These are phyloP conservation scores for Emmelina monodactyla DNA, from an alignment of 2,888 invertebrate species.

Conservation along the genomic window DNA sequence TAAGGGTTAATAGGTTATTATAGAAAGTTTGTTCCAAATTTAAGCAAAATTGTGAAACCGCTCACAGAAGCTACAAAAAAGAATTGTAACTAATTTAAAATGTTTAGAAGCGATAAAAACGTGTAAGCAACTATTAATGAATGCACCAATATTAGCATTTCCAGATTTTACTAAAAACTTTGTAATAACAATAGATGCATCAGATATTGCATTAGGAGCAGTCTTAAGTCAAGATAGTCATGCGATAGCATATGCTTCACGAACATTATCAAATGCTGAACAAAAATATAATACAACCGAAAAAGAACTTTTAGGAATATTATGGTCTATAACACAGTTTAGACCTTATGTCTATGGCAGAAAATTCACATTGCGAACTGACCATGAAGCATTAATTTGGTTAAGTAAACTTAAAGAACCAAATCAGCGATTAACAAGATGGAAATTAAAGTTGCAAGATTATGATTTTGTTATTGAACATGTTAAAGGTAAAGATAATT, in stretches of 20 bases:
- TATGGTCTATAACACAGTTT: conserved; percentile 18
- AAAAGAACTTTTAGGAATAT: conserved; percentile 21
- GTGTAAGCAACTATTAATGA: conserved; percentile 9
- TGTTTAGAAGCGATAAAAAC: conserved; percentile 7
- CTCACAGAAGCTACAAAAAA: conserved; percentile 9
- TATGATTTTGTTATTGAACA: conserved; percentile 11
- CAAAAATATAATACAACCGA: conserved; percentile 21
- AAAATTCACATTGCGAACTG: conserved; percentile 10
- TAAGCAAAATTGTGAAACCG: conserved; percentile 17
- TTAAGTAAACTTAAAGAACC: conserved; percentile 7
- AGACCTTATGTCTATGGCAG: conserved; percentile 13
- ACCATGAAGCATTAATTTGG: conserved; percentile 14
- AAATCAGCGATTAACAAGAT: conserved; percentile 10
- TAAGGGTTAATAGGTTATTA: conserved; percentile 25
- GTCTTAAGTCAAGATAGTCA: conserved; percentile 8
- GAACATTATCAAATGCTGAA: conserved; percentile 17
- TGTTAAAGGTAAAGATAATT: too few species aligned
- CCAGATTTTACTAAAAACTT: conserved; percentile 12
- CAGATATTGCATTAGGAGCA: conserved; percentile 9
- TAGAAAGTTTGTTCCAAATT: conserved; percentile 22
- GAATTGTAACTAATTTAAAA: conserved; percentile 4
- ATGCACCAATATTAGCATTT: conserved; percentile 10
- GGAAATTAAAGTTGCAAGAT: conserved; percentile 13
- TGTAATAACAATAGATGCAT: conserved; percentile 10
- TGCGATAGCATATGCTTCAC: conserved; percentile 16